These are phyloP conservation scores for Pyrrhosoma nymphula DNA, from an alignment of 2,888 invertebrate species.

Conservation along the genomic window DNA sequence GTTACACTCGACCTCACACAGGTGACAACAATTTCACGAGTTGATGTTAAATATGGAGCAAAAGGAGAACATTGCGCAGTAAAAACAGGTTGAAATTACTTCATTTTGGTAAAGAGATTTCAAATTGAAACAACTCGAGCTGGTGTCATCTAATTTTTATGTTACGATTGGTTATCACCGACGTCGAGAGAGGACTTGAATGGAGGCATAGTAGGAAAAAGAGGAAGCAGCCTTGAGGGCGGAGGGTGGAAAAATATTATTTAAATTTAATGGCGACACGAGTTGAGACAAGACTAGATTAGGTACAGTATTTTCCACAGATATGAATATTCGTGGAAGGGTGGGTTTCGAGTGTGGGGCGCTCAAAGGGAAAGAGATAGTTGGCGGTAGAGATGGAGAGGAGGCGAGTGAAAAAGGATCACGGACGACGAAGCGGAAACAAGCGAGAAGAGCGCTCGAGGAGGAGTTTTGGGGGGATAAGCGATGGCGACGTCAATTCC, in stretches of 20 bases:
- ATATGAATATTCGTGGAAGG: neutral
- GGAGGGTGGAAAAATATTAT: neutral
- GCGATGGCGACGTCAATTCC: slow-evolving; percentile 28
- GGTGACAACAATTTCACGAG: no score
- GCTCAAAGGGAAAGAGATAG: neutral
- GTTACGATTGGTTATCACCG: no score
- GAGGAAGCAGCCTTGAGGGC: no score
- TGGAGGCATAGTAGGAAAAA: no score
- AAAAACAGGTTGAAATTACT: no score
- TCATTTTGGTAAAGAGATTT: no score
- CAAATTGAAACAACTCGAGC: no score
- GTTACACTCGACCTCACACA: no score
- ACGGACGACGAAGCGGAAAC: neutral
- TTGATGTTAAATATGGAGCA: no score
- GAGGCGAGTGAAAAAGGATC: neutral
- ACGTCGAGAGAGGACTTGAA: no score
- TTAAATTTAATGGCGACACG: neutral
- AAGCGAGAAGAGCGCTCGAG: neutral
- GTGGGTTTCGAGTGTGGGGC: neutral
- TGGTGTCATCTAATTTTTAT: no score
- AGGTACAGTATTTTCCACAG: neutral
- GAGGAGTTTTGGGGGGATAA: neutral
- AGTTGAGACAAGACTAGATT: neutral
- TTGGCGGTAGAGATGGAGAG: neutral
- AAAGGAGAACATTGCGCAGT: no score